Conservation (phyloP, 2,797 vertebrate genomes). For the Triplophysa yarkandensis region DNA sequence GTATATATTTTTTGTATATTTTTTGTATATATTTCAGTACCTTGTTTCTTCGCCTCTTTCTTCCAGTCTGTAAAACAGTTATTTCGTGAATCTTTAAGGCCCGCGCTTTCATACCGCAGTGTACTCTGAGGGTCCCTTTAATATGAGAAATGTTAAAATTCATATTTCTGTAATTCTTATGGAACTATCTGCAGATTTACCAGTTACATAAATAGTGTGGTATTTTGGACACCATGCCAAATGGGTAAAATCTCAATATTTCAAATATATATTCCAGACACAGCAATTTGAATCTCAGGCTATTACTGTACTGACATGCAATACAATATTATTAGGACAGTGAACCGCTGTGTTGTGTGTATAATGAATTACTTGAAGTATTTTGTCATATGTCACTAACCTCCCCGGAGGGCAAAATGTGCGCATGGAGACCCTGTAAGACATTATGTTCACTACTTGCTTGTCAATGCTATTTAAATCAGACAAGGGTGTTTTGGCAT, state of each 20-base stretch:
- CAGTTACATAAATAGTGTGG: not conserved
- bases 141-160: too few species aligned
- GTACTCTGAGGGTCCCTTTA: too few species aligned
- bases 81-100: too few species aligned
- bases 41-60: too few species aligned
- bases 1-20: too few species aligned
- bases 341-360: not conserved
- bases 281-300: not conserved
- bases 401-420: not conserved
- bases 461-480: slow-evolving; percentile 20
- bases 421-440: not conserved
- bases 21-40: too few species aligned
- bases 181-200: too few species aligned
- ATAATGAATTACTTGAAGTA: slow-evolving; percentile 9
- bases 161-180: too few species aligned
- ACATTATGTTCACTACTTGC: slow-evolving; percentile 10
- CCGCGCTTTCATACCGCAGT: too few species aligned
- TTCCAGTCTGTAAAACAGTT: too few species aligned
- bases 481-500: slow-evolving; percentile 17
- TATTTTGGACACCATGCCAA: not conserved
- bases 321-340: slow-evolving; percentile 2
- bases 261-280: not conserved
- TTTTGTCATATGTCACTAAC: slow-evolving; percentile 29
- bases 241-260: not conserved
- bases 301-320: not conserved